phyloP scores from a whole-genome alignment of 2,113 vertebrate species.

The Ginglymostoma cirratum region DNA sequence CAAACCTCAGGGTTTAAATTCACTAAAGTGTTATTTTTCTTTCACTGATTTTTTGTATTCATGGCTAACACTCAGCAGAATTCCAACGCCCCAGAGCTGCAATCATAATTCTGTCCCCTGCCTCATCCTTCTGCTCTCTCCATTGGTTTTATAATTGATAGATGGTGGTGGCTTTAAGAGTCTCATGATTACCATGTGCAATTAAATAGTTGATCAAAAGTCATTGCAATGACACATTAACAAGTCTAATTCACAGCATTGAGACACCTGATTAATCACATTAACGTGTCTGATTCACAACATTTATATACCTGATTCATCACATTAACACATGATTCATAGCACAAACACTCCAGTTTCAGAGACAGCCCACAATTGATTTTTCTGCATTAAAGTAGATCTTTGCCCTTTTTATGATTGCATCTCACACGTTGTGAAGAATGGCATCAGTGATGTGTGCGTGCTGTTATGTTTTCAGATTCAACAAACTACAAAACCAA shows the following conservation, averaged over 20 bases:
- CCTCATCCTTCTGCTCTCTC: background rate
- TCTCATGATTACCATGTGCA: background rate
- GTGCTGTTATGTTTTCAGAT: background rate
- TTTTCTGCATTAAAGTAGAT: background rate
- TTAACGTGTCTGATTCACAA: background rate
- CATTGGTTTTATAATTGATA: background rate
- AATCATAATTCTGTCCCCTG: background rate
- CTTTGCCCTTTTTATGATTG: background rate
- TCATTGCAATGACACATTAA: background rate
- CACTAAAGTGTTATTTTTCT: background rate
- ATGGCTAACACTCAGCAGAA: background rate
- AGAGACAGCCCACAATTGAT: background rate
- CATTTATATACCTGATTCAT: background rate
- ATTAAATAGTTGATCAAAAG: background rate
- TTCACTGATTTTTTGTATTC: background rate
- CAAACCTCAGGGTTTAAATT: background rate
- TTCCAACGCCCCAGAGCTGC: background rate
- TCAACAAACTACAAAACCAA: background rate
- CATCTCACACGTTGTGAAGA: background rate
- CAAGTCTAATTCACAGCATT: background rate
- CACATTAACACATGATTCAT: conserved; percentile 2
- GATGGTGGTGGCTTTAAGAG: background rate
- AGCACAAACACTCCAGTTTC: background rate
- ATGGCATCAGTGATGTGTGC: background rate
- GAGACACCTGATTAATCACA: background rate